These are phyloP conservation scores for Penaeus indicus DNA, from an alignment of 1,140 invertebrate species.

Conservation along the genomic window DNA sequence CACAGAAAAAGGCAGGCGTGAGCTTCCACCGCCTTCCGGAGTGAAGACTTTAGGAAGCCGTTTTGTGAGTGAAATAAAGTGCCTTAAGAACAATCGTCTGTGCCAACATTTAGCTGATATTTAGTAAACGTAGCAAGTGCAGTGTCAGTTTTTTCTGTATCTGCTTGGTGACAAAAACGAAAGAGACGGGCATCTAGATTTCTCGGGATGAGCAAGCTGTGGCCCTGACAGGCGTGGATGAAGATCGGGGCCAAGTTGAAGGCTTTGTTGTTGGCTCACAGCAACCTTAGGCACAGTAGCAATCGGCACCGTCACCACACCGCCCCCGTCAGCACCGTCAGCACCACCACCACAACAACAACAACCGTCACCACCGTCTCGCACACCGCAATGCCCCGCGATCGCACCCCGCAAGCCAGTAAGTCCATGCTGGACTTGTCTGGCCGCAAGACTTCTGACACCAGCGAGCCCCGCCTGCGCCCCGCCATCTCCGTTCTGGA, in stretches of 20 bases:
- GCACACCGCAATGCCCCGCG: slow-evolving; percentile 28
- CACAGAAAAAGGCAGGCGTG: no score
- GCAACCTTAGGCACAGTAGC: background rate
- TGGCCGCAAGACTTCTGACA: background rate
- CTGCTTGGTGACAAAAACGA: no score
- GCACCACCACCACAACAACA: background rate
- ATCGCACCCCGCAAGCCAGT: slow-evolving; percentile 16
- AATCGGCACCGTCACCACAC: slow-evolving; percentile 19
- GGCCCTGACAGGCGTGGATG: slow-evolving; percentile 15
- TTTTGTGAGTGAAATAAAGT: no score
- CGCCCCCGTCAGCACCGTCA: background rate
- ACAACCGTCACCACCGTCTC: background rate
- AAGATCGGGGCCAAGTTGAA: slow-evolving; percentile 43
- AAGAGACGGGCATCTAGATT: background rate
- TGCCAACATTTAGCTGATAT: no score
- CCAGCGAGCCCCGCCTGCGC: background rate
- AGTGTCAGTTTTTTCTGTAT: no score
- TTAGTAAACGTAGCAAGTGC: no score
- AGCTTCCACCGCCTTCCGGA: no score
- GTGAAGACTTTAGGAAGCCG: no score
- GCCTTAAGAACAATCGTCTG: no score
- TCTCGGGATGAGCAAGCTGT: no score
- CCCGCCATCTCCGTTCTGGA: background rate
- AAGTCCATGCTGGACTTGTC: slow-evolving; percentile 51
- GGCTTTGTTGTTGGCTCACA: slow-evolving; percentile 18